Evolutionary conservation across 2,113 vertebrate genomes (phyloP).

Genomic region (Jacana jacana): DNA sequence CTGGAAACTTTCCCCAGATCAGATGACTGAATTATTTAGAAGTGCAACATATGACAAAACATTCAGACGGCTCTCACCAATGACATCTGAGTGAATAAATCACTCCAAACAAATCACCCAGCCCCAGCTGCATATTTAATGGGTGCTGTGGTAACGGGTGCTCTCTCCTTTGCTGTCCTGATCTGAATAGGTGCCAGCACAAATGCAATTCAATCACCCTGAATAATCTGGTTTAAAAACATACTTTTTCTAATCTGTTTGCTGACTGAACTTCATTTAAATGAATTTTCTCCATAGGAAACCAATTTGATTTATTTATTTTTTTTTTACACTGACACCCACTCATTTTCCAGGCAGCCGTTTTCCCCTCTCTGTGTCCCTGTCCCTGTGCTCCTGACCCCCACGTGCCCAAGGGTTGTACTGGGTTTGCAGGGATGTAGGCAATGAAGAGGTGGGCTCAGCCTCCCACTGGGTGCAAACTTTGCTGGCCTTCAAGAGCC

Average conservation of each 20-base stretch:
- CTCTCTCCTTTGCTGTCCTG: background rate
- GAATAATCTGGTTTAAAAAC: background rate
- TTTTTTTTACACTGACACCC: rapidly evolving
- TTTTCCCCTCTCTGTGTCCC: background rate
- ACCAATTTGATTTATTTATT: too few relatives aligned
- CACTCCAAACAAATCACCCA: too few relatives aligned
- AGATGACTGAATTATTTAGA: background rate
- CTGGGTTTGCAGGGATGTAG: background rate
- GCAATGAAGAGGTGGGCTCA: background rate
- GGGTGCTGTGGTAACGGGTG: background rate
- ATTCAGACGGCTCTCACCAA: background rate
- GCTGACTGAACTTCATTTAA: background rate
- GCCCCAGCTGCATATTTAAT: background rate
- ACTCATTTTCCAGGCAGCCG: background rate
- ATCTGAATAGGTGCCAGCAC: background rate
- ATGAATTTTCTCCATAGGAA: too few relatives aligned
- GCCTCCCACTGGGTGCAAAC: rapidly evolving
- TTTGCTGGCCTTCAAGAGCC: rapidly evolving
- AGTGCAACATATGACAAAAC: background rate
- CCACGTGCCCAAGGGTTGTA: background rate
- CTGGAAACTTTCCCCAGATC: background rate
- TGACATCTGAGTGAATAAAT: background rate
- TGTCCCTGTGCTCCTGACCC: background rate
- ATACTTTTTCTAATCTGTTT: background rate
- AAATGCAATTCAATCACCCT: background rate